A percentile compares a stretch with the other conserved stretches of the same genome.
phyloP scores from a whole-genome alignment of 2,797 vertebrate genomes.

The Semaprochilodus insignis region DNA sequence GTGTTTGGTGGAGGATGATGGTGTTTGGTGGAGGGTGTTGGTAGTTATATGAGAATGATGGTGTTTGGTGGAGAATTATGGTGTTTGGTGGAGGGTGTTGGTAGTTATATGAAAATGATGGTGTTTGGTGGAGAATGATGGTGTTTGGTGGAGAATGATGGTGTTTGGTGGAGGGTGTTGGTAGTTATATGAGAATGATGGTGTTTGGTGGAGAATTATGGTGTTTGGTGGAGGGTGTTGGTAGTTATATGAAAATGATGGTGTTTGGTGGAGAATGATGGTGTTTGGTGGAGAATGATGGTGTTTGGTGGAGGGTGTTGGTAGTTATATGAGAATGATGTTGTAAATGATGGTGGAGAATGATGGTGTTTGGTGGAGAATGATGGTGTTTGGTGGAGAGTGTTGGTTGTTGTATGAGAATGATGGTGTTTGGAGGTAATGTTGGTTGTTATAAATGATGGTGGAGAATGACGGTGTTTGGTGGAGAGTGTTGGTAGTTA shows the following conservation, averaged over 20 bases:
- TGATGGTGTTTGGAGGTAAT: not conserved
- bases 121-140: not conserved
- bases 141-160: not conserved
- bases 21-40: too few relatives aligned
- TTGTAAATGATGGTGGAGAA: not conserved
- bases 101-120: not conserved
- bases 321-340: too few relatives aligned
- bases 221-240: not conserved
- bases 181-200: not conserved
- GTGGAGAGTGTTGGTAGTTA: not conserved
- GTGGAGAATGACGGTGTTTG: not conserved
- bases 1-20: not conserved
- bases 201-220: not conserved
- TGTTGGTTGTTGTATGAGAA: not conserved
- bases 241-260: too few relatives aligned
- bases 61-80: too few relatives aligned
- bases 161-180: not conserved
- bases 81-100: too few relatives aligned
- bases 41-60: too few relatives aligned
- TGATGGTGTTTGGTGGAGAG: not conserved
- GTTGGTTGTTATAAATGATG: not conserved
- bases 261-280: not conserved
- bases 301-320: not conserved
- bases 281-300: not conserved
- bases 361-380: not conserved